These are phyloP conservation scores for Halictus rubicundus DNA, from an alignment of 1,140 invertebrate genomes.

Conservation along the genomic window DNA sequence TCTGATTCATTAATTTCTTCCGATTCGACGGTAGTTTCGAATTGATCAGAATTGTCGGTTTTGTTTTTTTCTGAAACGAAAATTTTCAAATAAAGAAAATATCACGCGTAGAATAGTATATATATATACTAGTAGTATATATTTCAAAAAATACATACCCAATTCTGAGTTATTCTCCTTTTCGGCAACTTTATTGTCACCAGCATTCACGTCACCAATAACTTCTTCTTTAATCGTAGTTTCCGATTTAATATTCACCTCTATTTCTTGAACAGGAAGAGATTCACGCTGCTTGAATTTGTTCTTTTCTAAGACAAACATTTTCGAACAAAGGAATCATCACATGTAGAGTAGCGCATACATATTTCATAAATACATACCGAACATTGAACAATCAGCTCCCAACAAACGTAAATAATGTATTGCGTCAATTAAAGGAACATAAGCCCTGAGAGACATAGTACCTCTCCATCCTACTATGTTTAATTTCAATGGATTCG, in stretches of 20 bases:
- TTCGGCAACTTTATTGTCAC: background rate
- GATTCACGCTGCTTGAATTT: constrained; percentile 73
- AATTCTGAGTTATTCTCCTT: too few species aligned
- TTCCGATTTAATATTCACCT: background rate
- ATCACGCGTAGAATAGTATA: too few species aligned
- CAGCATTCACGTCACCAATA: background rate
- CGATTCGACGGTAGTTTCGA: background rate
- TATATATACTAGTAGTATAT: too few species aligned
- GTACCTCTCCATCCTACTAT: constrained; percentile 96
- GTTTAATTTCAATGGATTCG: constrained; percentile 82
- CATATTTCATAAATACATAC: constrained; percentile 75
- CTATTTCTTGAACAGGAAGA: constrained; percentile 11
- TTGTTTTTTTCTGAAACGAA: constrained; percentile 42
- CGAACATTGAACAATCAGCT: constrained; percentile 90
- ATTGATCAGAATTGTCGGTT: constrained; percentile 1
- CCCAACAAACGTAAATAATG: constrained; percentile 93
- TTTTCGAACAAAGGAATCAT: constrained; percentile 17
- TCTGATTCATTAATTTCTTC: background rate
- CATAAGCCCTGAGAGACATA: constrained; percentile 91
- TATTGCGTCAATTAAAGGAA: constrained; percentile 89
- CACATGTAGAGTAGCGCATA: background rate
- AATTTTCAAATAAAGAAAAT: background rate
- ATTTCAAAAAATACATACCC: too few species aligned
- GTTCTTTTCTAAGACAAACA: constrained; percentile 73
- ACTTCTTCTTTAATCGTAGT: background rate